These are phyloP conservation scores for Salarias fasciatus DNA, from an alignment of 2,797 vertebrate species.

Conservation along the genomic window DNA sequence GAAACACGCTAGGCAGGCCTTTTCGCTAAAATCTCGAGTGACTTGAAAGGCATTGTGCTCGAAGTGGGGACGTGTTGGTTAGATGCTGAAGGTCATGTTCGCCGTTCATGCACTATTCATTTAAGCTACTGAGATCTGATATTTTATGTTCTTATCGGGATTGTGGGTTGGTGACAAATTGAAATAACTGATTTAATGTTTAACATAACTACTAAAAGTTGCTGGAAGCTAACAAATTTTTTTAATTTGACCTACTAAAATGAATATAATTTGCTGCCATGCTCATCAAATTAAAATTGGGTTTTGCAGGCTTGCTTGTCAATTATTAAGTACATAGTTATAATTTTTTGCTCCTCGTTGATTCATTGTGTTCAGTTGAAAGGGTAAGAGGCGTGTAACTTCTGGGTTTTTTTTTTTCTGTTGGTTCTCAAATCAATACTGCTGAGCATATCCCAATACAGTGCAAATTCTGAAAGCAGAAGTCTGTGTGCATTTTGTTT, in stretches of 20 bases:
- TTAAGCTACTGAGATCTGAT: slow-evolving; percentile 89
- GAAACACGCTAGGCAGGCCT: slow-evolving; percentile 75
- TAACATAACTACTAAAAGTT: slow-evolving; percentile 71
- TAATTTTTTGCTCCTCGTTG: slow-evolving; percentile 89
- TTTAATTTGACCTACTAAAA: slow-evolving; percentile 88
- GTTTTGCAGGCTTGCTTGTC: slow-evolving; percentile 88
- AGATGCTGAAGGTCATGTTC: slow-evolving; percentile 71
- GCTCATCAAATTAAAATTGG: slow-evolving; percentile 85
- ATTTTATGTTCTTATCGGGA: slow-evolving; percentile 71
- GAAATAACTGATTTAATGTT: slow-evolving; percentile 69
- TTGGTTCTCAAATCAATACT: slow-evolving; percentile 78
- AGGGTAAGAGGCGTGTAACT: slow-evolving; percentile 76
- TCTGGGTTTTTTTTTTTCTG: slow-evolving; percentile 53
- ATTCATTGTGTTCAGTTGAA: slow-evolving; percentile 90
- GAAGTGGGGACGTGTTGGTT: slow-evolving; percentile 66
- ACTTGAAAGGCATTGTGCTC: slow-evolving; percentile 77
- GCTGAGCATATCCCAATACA: slow-evolving; percentile 83
- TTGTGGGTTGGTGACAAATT: slow-evolving; percentile 67
- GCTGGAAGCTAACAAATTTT: slow-evolving; percentile 60
- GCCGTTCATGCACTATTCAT: slow-evolving; percentile 80
- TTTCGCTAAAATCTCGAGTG: slow-evolving; percentile 81
- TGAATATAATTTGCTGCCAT: slow-evolving; percentile 77
- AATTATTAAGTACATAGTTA: slow-evolving; percentile 87
- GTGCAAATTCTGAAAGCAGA: slow-evolving; percentile 75
- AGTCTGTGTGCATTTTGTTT: slow-evolving; percentile 66